phyloP scores from a whole-genome alignment of 2,113 vertebrate genomes.

The Semicossyphus pulcher region DNA sequence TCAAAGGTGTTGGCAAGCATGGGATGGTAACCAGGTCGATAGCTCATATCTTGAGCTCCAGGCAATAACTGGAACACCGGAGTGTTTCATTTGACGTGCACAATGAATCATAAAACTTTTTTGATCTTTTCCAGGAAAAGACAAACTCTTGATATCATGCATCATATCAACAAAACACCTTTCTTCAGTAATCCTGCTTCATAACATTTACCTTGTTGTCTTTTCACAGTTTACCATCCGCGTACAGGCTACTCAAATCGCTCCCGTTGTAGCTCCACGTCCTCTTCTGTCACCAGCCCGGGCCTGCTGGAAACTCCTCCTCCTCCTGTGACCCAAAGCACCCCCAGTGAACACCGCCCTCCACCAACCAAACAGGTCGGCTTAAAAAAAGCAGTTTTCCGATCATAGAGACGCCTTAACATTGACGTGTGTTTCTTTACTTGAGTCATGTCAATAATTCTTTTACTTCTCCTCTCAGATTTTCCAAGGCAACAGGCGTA shows the following conservation, averaged over 20 bases:
- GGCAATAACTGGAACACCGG: no score
- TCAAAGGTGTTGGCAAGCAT: no score
- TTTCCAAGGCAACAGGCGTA: constrained; percentile 79
- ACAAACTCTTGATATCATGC: no score
- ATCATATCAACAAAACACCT: no score
- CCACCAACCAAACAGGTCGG: constrained; percentile 87
- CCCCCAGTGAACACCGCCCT: constrained; percentile 70
- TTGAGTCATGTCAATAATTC: not conserved
- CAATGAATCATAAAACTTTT: no score
- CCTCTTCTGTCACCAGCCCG: constrained; percentile 77
- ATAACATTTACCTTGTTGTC: not conserved
- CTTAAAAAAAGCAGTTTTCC: not conserved
- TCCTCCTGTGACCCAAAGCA: constrained; percentile 62
- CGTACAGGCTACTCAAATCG: constrained; percentile 92
- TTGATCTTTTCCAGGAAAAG: no score
- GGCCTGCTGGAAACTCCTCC: constrained; percentile 68
- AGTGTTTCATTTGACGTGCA: no score
- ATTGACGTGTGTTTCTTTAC: not conserved
- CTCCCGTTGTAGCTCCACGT: constrained; percentile 86
- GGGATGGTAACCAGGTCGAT: no score
- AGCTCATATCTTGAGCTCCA: no score
- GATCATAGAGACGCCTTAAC: no score
- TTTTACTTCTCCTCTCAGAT: constrained; percentile 75
- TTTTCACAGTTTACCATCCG: constrained; percentile 89
- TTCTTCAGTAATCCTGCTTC: no score